Percentiles rank a stretch among this genome's conserved stretches.
phyloP scores from a whole-genome alignment of 2,113 vertebrate genomes.

The Thymallus thymallus region DNA sequence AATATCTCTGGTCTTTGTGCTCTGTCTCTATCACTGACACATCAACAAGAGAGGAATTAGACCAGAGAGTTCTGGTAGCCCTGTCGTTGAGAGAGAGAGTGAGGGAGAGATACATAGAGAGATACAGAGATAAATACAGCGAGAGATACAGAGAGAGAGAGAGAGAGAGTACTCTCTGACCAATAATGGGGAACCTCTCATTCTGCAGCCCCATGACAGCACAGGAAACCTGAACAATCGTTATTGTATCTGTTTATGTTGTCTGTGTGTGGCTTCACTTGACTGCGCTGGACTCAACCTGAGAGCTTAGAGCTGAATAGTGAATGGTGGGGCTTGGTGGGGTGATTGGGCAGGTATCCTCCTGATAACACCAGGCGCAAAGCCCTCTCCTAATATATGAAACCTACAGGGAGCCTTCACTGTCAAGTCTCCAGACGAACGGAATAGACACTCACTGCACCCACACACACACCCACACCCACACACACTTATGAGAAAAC shows the following conservation, averaged over 20 bases:
- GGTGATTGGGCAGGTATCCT: conserved; percentile 36
- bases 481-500: too few species aligned
- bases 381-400: conserved; percentile 43
- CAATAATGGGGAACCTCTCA: too few species aligned
- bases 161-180: too few species aligned
- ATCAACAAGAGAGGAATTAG: conserved; percentile 66
- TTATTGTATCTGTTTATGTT: too few species aligned
- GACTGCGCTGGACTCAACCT: too few species aligned
- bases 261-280: too few species aligned
- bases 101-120: too few species aligned
- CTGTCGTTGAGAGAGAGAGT: conserved; percentile 5
- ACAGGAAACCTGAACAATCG: too few species aligned
- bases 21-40: conserved; percentile 61
- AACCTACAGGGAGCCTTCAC: conserved; percentile 46
- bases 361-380: conserved; percentile 36
- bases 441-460: neutral
- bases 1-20: conserved; percentile 60
- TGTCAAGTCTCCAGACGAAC: conserved; percentile 38
- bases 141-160: too few species aligned
- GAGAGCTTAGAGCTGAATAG: conserved; percentile 4
- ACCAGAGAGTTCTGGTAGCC: conserved; percentile 62
- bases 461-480: neutral
- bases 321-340: conserved; percentile 7
- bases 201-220: too few species aligned
- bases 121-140: too few species aligned